Conservation (phyloP, 2,888 invertebrate genomes). For the Drosophila fulvimacula region DNA sequence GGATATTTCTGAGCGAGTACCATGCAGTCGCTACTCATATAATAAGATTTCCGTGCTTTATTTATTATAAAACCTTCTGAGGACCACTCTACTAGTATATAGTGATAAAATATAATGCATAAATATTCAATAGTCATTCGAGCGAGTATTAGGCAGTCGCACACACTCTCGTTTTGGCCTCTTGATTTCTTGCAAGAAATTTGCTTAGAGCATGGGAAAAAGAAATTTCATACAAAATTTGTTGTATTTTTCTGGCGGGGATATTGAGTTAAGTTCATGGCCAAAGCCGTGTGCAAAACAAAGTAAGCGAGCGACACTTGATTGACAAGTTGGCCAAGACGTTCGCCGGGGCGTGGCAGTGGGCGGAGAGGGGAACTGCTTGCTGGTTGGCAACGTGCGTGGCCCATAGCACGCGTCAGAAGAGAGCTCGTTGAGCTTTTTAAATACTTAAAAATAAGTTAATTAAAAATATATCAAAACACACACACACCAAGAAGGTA, state of each 20-base stretch:
- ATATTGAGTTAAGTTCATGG: slow-evolving; percentile 64
- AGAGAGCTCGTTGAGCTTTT: slow-evolving; percentile 47
- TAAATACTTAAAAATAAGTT: slow-evolving; percentile 70
- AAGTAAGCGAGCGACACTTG: slow-evolving; percentile 62
- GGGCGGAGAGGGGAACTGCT: neutral
- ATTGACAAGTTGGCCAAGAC: slow-evolving; percentile 73
- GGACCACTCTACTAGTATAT: neutral
- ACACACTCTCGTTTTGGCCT: neutral
- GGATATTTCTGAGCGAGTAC: neutral
- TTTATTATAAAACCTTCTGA: neutral
- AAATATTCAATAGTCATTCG: neutral
- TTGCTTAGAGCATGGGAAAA: neutral
- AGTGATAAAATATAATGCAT: neutral
- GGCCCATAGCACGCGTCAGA: slow-evolving; percentile 51
- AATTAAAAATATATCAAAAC: slow-evolving; percentile 67
- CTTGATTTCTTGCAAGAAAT: neutral
- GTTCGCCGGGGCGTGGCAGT: slow-evolving; percentile 10
- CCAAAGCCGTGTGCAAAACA: slow-evolving; percentile 48
- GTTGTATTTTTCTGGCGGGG: neutral
- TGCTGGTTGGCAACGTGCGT: slow-evolving; percentile 32
- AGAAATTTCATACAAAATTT: slow-evolving; percentile 17
- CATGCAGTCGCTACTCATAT: neutral
- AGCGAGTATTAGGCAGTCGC: slow-evolving; percentile 5
- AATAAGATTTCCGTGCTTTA: too few species aligned
- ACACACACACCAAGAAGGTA: neutral